These are phyloP conservation scores for Pachycephus smyrnensis DNA, from an alignment of 2,888 invertebrate genomes.

Conservation along the genomic window DNA sequence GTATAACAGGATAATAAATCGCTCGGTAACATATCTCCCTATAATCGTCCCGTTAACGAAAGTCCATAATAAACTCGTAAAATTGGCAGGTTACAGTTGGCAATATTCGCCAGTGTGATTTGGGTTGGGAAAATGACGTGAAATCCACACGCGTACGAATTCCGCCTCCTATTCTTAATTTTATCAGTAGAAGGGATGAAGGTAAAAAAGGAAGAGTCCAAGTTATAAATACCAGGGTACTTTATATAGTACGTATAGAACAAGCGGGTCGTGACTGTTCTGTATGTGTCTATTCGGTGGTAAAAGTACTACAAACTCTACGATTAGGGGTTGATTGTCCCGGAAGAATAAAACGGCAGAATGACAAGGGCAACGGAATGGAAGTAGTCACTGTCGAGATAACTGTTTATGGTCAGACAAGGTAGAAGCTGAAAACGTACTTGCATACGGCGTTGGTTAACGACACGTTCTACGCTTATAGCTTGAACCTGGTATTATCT, in stretches of 20 bases:
- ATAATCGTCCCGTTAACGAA: conserved; percentile 45
- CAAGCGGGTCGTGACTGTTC: no score
- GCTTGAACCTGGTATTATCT: background rate
- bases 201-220: background rate
- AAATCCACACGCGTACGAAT: background rate
- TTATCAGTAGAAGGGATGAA: background rate
- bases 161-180: background rate
- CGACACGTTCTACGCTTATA: background rate
- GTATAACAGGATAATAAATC: background rate
- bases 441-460: background rate
- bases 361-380: background rate
- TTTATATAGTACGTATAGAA: background rate
- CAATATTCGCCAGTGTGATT: background rate
- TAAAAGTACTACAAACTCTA: no score
- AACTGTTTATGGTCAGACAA: conserved; percentile 3
- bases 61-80: conserved; percentile 51
- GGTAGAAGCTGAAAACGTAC: background rate
- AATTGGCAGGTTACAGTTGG: conserved; percentile 37
- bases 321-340: background rate
- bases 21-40: background rate
- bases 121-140: background rate
- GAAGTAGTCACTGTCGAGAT: background rate
- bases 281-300: no score
- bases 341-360: background rate
- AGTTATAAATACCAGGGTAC: background rate